Percentiles rank a stretch among this genome's conserved stretches.
Conservation (phyloP, 37 sponge, comb jelly and placozoan species). For the Hexactinellida sp. region DNA sequence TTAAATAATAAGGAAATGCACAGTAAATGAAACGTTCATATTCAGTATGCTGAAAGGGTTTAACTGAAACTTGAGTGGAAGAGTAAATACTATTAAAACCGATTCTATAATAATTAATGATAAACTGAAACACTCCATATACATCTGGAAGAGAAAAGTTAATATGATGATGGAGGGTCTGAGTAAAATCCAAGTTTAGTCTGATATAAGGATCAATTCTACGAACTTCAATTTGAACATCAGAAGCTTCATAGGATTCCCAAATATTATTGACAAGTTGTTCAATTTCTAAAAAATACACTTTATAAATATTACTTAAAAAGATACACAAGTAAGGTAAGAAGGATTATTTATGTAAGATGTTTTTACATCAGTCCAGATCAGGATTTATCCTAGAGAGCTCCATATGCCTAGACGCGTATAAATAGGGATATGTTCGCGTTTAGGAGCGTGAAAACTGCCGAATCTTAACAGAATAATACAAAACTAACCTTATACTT, state of each 20-base stretch:
- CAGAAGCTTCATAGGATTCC: neutral
- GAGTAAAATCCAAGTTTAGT: neutral
- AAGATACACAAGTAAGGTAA: too few relatives aligned
- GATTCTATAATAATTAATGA: neutral
- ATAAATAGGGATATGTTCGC: too few relatives aligned
- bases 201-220: neutral
- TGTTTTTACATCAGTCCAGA: too few relatives aligned
- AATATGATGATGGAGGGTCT: neutral
- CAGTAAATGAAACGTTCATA: neutral
- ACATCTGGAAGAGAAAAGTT: neutral
- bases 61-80: neutral
- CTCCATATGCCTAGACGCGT: too few relatives aligned
- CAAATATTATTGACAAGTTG: neutral
- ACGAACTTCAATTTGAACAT: neutral
- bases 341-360: too few relatives aligned
- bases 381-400: too few relatives aligned
- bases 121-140: neutral
- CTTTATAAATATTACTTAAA: too few relatives aligned
- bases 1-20: neutral
- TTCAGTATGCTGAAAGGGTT: neutral
- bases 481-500: too few relatives aligned
- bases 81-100: neutral
- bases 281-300: neutral
- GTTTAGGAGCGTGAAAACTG: too few relatives aligned
- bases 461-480: too few relatives aligned